Conservation (phyloP, 2,888 invertebrate genomes). For the Oscheius myriophilus region DNA sequence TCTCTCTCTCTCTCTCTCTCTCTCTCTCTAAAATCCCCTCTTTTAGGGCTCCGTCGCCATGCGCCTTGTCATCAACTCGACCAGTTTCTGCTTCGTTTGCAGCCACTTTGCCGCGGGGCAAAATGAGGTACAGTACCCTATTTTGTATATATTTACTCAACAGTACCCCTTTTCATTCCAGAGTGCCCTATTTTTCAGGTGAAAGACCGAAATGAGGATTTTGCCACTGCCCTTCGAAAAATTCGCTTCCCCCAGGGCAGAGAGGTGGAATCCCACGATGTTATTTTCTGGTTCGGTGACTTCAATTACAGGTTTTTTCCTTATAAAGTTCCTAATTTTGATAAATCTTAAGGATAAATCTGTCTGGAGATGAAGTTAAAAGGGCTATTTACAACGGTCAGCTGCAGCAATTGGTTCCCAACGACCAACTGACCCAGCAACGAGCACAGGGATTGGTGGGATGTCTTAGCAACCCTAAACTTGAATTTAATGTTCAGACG, state of each 20-base stretch:
- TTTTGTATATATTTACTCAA: too few species aligned
- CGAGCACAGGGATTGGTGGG: slow-evolving; percentile 71
- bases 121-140: slow-evolving; percentile 79
- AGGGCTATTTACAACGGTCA: slow-evolving; percentile 83
- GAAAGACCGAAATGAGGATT: slow-evolving; percentile 93
- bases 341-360: slow-evolving; percentile 35
- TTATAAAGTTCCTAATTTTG: not conserved
- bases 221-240: slow-evolving; percentile 91
- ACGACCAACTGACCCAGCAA: slow-evolving; percentile 84
- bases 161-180: not conserved
- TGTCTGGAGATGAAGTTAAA: slow-evolving; percentile 77
- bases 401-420: slow-evolving; percentile 81
- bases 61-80: slow-evolving; percentile 84
- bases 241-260: slow-evolving; percentile 71
- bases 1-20: not conserved
- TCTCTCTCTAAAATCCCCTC: not conserved
- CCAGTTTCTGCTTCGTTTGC: slow-evolving; percentile 95
- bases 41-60: slow-evolving; percentile 64
- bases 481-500: slow-evolving; percentile 74
- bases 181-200: slow-evolving; percentile 28
- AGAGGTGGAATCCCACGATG: slow-evolving; percentile 89
- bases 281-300: slow-evolving; percentile 99
- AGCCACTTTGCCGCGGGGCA: slow-evolving; percentile 99
- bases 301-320: slow-evolving; percentile 85
- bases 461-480: not conserved